Evolutionary conservation across 2,797 vertebrate genomes (phyloP), one percentile per base, ranked within the genome.

Genomic region (Eospalax fontanierii): DNA sequence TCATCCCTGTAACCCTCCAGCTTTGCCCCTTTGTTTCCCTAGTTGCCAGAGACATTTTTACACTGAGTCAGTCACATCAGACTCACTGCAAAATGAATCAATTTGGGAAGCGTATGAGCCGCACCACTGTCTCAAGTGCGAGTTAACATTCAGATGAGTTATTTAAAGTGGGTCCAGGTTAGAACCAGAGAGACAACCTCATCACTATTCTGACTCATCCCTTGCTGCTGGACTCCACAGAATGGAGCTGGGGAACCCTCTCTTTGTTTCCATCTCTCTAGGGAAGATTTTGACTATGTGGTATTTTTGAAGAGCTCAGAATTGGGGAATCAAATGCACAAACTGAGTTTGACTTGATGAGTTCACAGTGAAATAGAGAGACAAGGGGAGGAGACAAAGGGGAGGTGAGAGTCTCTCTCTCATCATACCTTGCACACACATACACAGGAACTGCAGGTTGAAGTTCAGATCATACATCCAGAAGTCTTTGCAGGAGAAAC

Each of bases 1-100:
- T 63, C 90, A 95, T 91, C 66, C 87, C 95, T 26, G 87, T 81
- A 74, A 46, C 91, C 92, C 11, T 18, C 95, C 86, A 93, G 90
- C 74, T 93, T 95, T 92, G 90, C 83, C 87, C 94, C 97, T 96
- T 96, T 97, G 86, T 97, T 93, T 86, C 91, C 91, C 88, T 97
- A 95, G 97, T 96, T 97, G 92, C 95, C 80, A 90, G 90, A 97
- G 96, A 97, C 91, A 89, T 83, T 97, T 97, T 98, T 97, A 86
- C 92, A 84, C 80, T 24, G 35, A 43, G 76, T 71, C 75, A 90
- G 30, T 94, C 95, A 76, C 91, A 97, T 97, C 96, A 96, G 91
- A 86, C 96, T 91, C 94, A 63, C 94, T 97, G 92, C 95, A 96
- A 95, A 97, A 95, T 82, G 78, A 95, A 96, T 96, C 82, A 38